phyloP scores from a whole-genome alignment of 2,888 invertebrate species.

The Deilephila elpenor region DNA sequence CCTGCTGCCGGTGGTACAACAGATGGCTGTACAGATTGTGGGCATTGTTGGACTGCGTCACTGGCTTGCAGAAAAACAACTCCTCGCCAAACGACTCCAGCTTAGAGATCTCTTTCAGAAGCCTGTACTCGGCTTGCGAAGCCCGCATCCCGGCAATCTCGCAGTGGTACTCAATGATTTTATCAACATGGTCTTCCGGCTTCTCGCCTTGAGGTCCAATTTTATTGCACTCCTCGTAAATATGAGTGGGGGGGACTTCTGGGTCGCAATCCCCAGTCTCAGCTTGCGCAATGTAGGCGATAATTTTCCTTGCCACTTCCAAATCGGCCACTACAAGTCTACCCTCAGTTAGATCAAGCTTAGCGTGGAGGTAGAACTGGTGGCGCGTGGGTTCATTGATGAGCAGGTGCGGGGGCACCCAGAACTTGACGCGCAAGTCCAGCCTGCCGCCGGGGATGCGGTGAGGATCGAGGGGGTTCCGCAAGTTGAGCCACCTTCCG shows the following conservation, averaged over 20 bases:
- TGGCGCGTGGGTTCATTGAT: conserved; percentile 94
- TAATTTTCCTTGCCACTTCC: conserved; percentile 88
- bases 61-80: conserved; percentile 89
- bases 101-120: conserved; percentile 91
- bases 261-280: conserved; percentile 89
- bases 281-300: conserved; percentile 91
- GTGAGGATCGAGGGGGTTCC: conserved; percentile 92
- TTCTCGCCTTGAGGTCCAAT: conserved; percentile 86
- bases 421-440: conserved; percentile 93
- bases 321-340: conserved; percentile 89
- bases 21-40: conserved; percentile 91
- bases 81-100: conserved; percentile 94
- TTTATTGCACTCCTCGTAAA: conserved; percentile 87
- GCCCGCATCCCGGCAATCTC: conserved; percentile 87
- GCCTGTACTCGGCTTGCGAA: conserved; percentile 93
- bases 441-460: conserved; percentile 87
- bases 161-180: conserved; percentile 86
- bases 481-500: conserved; percentile 93
- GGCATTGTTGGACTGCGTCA: conserved; percentile 85
- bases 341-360: conserved; percentile 90
- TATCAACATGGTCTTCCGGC: conserved; percentile 86
- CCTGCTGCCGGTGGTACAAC: conserved; percentile 85
- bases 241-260: conserved; percentile 83
- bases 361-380: conserved; percentile 94
- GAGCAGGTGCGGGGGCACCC: conserved; percentile 95